Conservation (phyloP, 2,113 vertebrate species). For the Protobothrops mucrosquamatus region DNA sequence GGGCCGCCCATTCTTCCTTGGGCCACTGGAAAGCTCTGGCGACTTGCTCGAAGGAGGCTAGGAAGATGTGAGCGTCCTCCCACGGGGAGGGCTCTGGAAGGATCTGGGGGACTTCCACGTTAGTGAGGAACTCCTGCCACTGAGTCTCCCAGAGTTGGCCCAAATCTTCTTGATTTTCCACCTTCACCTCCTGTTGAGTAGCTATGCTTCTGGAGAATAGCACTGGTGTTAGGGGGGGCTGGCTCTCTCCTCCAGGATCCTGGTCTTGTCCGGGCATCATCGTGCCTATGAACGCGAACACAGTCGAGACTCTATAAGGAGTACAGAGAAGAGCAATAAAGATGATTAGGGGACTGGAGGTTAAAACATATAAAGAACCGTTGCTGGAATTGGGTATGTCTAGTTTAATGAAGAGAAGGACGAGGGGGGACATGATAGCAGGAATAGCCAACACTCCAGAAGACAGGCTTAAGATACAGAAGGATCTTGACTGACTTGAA, state of each 20-base stretch:
- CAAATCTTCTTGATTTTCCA: background rate
- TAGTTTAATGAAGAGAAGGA: too few relatives aligned
- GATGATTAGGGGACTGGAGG: too few relatives aligned
- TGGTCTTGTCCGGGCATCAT: background rate
- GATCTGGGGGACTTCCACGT: background rate
- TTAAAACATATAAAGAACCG: too few relatives aligned
- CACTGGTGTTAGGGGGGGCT: background rate
- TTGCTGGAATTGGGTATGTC: too few relatives aligned
- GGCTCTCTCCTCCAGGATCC: background rate
- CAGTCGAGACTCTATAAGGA: background rate
- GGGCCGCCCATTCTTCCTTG: background rate
- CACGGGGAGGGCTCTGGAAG: background rate
- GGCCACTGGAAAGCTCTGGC: constrained; percentile 8
- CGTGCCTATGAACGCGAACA: background rate
- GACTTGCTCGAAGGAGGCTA: constrained; percentile 4
- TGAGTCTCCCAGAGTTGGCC: background rate
- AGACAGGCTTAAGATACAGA: too few relatives aligned
- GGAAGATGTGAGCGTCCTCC: constrained; percentile 1
- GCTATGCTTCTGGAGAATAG: background rate
- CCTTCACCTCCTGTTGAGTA: background rate
- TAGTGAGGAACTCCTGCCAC: constrained; percentile 9
- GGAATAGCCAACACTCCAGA: too few relatives aligned
- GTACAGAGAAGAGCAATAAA: too few relatives aligned
- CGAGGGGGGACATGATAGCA: too few relatives aligned
- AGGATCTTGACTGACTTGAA: too few relatives aligned